A percentile compares a stretch with the other conserved stretches of the same genome.
Evolutionary conservation across 2,113 vertebrate species (phyloP).

Genomic region (Osmerus mordax): DNA sequence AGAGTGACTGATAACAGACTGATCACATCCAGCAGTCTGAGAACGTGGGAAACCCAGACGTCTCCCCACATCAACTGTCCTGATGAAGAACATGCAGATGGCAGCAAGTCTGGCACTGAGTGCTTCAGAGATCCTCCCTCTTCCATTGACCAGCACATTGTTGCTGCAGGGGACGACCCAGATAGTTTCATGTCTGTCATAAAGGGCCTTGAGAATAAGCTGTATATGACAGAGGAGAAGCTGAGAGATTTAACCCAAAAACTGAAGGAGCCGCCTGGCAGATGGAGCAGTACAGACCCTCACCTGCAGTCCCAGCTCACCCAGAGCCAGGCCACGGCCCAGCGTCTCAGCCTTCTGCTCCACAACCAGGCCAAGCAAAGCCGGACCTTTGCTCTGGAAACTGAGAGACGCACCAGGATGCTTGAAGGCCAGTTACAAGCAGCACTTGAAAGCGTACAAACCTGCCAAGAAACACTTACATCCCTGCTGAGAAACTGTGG

Average conservation of each 20-base stretch:
- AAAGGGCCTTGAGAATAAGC: conserved; percentile 85
- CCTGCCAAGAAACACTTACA: conserved; percentile 74
- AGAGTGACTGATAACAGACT: conserved; percentile 14
- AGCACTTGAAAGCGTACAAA: conserved; percentile 74
- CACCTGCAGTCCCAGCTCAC: conserved; percentile 73
- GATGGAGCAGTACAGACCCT: conserved; percentile 45
- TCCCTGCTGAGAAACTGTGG: conserved; percentile 49
- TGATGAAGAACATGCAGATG: conserved; percentile 67
- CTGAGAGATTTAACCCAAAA: conserved; percentile 82
- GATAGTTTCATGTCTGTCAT: conserved; percentile 85
- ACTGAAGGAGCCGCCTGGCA: conserved; percentile 75
- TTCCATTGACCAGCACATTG: conserved; percentile 66
- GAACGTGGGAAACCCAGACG: conserved; percentile 42
- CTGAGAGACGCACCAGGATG: conserved; percentile 59
- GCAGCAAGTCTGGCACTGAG: conserved; percentile 63
- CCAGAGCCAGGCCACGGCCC: conserved; percentile 73
- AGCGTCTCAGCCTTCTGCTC: conserved; percentile 76
- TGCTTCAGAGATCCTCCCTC: conserved; percentile 29
- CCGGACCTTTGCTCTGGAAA: conserved; percentile 53
- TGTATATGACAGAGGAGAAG: conserved; percentile 87
- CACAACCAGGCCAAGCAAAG: conserved; percentile 77
- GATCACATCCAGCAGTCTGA: conserved; percentile 43
- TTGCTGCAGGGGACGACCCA: conserved; percentile 57
- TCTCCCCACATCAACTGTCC: conserved; percentile 60
- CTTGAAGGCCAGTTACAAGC: conserved; percentile 73